phyloP scores from a whole-genome alignment of 37 sponge, comb jelly and placozoan genomes.

The Tethya wilhelma region DNA sequence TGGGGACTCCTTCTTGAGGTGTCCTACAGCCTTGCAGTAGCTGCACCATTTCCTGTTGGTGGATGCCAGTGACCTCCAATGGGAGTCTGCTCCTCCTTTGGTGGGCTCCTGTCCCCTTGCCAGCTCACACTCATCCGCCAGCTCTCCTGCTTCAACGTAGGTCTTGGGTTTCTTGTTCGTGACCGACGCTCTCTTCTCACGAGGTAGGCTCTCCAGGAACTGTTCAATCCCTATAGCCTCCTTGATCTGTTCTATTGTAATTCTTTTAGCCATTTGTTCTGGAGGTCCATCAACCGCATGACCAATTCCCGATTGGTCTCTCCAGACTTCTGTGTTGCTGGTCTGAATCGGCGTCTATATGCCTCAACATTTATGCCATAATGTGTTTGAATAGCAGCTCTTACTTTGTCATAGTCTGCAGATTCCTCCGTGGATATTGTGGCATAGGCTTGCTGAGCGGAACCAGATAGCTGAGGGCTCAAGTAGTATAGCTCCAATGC shows the following conservation, averaged over 20 bases:
- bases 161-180: slow-evolving; percentile 25
- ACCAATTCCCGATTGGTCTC: slow-evolving; percentile 27
- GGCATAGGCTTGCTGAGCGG: slow-evolving; percentile 50
- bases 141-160: slow-evolving; percentile 8
- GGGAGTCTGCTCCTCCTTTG: background rate
- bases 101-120: slow-evolving; percentile 2
- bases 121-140: slow-evolving; percentile 30
- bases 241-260: background rate
- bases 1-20: background rate
- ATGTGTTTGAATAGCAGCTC: slow-evolving; percentile 22
- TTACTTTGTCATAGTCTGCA: slow-evolving; percentile 23
- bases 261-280: slow-evolving; percentile 32
- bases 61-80: background rate
- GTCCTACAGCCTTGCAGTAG: slow-evolving; percentile 3
- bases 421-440: slow-evolving; percentile 44
- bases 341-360: slow-evolving; percentile 21
- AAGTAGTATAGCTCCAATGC: slow-evolving; percentile 11
- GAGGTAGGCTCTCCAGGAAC: background rate
- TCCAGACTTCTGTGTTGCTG: slow-evolving; percentile 4
- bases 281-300: slow-evolving; percentile 20
- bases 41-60: background rate
- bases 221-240: slow-evolving; percentile 17
- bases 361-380: slow-evolving; percentile 47
- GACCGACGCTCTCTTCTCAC: slow-evolving; percentile 7
- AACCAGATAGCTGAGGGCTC: slow-evolving; percentile 44